Conservation (phyloP, 2,797 vertebrate genomes). For the Hippocampus kuda region DNA sequence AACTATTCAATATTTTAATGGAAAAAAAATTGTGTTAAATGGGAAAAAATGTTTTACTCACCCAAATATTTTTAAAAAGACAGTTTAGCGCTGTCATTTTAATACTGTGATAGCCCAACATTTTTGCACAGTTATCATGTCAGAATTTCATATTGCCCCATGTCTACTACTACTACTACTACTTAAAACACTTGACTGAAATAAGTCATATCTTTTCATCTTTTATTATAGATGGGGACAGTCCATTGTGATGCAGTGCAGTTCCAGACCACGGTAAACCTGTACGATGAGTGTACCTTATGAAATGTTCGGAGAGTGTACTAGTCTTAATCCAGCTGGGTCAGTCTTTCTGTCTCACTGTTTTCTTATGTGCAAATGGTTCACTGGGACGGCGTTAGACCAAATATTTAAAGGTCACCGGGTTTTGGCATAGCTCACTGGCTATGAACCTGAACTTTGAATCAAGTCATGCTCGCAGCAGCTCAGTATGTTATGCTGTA, state of each 20-base stretch:
- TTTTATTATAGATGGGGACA: neutral
- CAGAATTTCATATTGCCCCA: no score
- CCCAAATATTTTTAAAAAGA: no score
- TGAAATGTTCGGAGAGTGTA: neutral
- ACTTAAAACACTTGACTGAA: neutral
- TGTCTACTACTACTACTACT: no score
- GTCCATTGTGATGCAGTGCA: neutral
- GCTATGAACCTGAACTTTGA: neutral
- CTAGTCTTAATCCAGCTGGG: neutral
- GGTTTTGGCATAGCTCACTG: neutral
- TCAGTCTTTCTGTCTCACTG: neutral
- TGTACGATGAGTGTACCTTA: neutral
- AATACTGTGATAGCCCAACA: no score
- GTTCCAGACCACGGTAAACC: neutral
- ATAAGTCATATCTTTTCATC: neutral
- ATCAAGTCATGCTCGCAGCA: neutral
- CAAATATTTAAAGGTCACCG: conserved; percentile 2
- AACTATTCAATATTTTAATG: no score
- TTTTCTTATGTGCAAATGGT: conserved; percentile 1
- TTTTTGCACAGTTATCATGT: no score
- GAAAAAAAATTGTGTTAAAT: no score
- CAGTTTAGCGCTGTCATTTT: no score
- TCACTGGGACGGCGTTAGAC: neutral
- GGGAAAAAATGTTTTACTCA: no score
- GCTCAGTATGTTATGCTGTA: neutral